Evolutionary conservation across 2,797 vertebrate genomes (phyloP).

Genomic region (Schizothorax lantsangensis): DNA sequence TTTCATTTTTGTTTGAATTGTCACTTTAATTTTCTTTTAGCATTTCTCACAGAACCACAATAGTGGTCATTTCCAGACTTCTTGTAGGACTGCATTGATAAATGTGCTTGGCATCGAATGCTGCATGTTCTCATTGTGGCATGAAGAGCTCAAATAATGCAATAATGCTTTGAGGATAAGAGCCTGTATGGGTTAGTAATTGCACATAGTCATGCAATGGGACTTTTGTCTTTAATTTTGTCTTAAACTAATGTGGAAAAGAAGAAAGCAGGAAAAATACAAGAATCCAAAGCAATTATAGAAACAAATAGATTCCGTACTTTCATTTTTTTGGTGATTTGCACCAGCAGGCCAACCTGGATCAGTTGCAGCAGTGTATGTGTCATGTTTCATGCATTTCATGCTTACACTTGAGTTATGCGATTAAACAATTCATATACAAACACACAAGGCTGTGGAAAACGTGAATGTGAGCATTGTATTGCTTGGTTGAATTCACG

Average conservation of each 20-base stretch:
- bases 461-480: neutral
- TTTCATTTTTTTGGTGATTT: neutral
- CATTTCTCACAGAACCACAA: neutral
- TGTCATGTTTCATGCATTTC: neutral
- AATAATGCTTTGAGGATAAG: constrained; percentile 54
- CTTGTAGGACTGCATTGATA: neutral
- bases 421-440: neutral
- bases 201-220: constrained; percentile 59
- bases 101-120: constrained; percentile 14
- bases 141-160: constrained; percentile 25
- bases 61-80: neutral
- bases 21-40: neutral
- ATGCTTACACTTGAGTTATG: neutral
- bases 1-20: neutral
- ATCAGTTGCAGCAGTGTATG: neutral
- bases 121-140: neutral
- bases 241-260: constrained; percentile 33
- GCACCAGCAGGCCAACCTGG: constrained; percentile 5
- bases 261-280: constrained; percentile 1
- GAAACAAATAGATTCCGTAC: constrained; percentile 57
- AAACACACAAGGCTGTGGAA: neutral
- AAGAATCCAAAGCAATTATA: constrained; percentile 14
- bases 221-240: neutral
- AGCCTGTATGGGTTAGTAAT: constrained; percentile 62
- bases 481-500: neutral